Percentiles rank a stretch among this genome's conserved stretches.
Evolutionary conservation across 2,113 vertebrate genomes (phyloP).

Genomic region (Fulmarus glacialis): DNA sequence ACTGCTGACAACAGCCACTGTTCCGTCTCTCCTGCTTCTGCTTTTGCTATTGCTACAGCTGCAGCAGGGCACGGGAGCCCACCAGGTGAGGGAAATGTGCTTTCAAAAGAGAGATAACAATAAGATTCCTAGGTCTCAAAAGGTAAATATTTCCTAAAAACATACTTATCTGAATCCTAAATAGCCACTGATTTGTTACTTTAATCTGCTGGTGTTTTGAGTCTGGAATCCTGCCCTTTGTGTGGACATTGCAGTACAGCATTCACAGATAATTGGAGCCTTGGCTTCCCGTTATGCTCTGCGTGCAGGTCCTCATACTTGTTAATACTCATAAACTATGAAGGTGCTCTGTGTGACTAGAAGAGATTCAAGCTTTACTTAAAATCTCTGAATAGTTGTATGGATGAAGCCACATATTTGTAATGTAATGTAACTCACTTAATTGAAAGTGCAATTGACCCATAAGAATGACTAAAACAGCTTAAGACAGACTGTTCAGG

Average conservation of each 20-base stretch:
- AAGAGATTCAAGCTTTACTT: too few relatives aligned
- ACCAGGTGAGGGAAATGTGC: constrained; percentile 78
- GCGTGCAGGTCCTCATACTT: too few relatives aligned
- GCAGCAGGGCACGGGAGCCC: constrained; percentile 93
- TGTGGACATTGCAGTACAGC: background rate
- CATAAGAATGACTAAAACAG: background rate
- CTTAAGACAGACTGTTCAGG: background rate
- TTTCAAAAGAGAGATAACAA: background rate
- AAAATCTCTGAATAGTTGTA: too few relatives aligned
- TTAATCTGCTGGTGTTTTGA: background rate
- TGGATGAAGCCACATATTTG: too few relatives aligned
- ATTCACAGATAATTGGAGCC: background rate
- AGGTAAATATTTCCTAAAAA: background rate
- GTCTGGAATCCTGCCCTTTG: background rate
- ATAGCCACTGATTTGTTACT: background rate
- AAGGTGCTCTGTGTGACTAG: too few relatives aligned
- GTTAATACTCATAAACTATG: too few relatives aligned
- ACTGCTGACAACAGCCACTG: constrained; percentile 89
- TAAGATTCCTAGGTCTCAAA: background rate
- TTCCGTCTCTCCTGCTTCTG: constrained; percentile 93
- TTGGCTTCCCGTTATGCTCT: background rate
- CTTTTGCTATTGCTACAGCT: constrained; percentile 97
- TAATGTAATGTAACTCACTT: background rate
- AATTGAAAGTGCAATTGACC: background rate
- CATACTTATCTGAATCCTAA: background rate